Conservation (phyloP, 2,888 invertebrate genomes). For the Limnephilus rhombicus region DNA sequence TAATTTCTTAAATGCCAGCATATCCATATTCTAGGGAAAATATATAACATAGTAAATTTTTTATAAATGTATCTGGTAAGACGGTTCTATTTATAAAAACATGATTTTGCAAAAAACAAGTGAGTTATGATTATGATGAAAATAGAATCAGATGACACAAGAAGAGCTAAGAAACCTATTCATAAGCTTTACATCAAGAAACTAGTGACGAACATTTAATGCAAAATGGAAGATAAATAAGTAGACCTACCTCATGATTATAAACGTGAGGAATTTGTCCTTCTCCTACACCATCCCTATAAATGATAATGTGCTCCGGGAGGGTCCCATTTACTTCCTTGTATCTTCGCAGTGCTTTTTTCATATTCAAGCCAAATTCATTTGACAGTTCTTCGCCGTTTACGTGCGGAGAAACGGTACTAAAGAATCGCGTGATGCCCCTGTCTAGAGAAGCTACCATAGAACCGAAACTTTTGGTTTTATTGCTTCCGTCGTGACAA, state of each 20-base stretch:
- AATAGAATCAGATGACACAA: no score
- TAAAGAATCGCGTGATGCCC: slow-evolving; percentile 83
- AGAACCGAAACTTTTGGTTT: slow-evolving; percentile 84
- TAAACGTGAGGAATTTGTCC: slow-evolving; percentile 90
- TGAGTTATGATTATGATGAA: no score
- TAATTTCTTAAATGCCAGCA: no score
- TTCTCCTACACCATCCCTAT: slow-evolving; percentile 96
- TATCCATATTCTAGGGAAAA: no score
- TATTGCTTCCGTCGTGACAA: slow-evolving; percentile 87
- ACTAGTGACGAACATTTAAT: no score
- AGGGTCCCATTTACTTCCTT: slow-evolving; percentile 69
- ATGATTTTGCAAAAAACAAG: no score
- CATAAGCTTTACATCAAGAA: no score
- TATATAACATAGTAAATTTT: no score
- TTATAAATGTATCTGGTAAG: no score
- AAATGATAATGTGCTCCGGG: slow-evolving; percentile 88
- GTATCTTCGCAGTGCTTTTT: slow-evolving; percentile 76
- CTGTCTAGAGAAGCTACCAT: slow-evolving; percentile 85
- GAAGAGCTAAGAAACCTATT: no score
- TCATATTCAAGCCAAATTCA: slow-evolving; percentile 82
- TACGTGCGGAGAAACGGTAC: slow-evolving; percentile 84
- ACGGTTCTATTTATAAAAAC: no score
- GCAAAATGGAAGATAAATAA: background rate
- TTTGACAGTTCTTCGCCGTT: slow-evolving; percentile 87
- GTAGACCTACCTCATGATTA: slow-evolving; percentile 83